Evolutionary conservation across 2,797 vertebrate genomes (phyloP).

Genomic region (Ctenopoma multispine): DNA sequence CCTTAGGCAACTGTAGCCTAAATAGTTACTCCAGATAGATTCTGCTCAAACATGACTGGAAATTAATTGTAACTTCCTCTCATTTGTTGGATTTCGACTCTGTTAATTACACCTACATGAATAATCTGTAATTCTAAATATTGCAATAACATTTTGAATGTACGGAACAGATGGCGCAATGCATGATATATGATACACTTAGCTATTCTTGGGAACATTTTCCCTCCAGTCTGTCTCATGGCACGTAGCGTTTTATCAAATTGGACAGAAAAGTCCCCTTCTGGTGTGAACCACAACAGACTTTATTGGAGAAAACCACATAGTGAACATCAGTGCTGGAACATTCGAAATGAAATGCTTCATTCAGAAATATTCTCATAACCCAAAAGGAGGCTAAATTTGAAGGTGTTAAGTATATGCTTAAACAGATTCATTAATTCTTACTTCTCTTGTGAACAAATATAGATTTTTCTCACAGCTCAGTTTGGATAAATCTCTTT

Average conservation of each 20-base stretch:
- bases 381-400: conserved; percentile 31
- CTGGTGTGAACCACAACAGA: conserved; percentile 63
- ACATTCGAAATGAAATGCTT: conserved; percentile 37
- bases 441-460: conserved; percentile 1
- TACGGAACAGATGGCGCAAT: conserved; percentile 79
- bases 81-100: conserved; percentile 79
- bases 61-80: conserved; percentile 75
- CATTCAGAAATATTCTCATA: conserved; percentile 42
- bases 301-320: conserved; percentile 45
- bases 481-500: conserved; percentile 2
- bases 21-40: conserved; percentile 80
- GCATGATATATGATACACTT: conserved; percentile 84
- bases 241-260: conserved; percentile 76
- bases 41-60: conserved; percentile 71
- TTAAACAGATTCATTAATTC: conserved; percentile 15
- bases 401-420: conserved; percentile 13
- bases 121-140: conserved; percentile 84
- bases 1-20: conserved; percentile 71
- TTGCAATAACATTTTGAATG: conserved; percentile 85
- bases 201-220: conserved; percentile 85
- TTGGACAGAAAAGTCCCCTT: conserved; percentile 75
- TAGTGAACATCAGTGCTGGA: conserved; percentile 24
- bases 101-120: conserved; percentile 85
- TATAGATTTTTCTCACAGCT: conserved; percentile 12
- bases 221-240: conserved; percentile 79